Percentiles rank a stretch among this genome's conserved stretches.
Conservation (phyloP, 2,888 invertebrate species). For the Leucoma salicis region DNA sequence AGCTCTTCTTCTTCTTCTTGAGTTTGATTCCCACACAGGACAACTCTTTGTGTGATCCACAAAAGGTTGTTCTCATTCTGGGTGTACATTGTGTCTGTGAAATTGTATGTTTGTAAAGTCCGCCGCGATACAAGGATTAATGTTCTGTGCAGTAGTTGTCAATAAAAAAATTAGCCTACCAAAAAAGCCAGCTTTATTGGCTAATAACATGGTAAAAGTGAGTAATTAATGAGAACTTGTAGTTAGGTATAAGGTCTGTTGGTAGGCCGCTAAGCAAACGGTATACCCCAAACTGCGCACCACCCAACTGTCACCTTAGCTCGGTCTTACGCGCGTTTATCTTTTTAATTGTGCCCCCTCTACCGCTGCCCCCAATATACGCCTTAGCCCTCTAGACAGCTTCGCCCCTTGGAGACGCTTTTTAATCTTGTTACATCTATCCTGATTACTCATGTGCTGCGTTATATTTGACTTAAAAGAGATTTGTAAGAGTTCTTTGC, state of each 20-base stretch:
- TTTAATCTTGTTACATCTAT: slow-evolving; percentile 65
- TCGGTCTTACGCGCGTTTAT: slow-evolving; percentile 75
- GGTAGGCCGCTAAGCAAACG: slow-evolving; percentile 78
- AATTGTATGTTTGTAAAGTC: too few species aligned
- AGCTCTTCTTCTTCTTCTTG: too few species aligned
- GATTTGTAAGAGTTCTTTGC: slow-evolving; percentile 6
- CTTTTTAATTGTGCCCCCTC: slow-evolving; percentile 74
- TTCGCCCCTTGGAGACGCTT: slow-evolving; percentile 35
- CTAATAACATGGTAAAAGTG: background rate
- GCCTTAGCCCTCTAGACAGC: slow-evolving; percentile 13
- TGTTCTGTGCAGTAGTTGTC: too few species aligned
- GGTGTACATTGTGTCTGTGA: too few species aligned
- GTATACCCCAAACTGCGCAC: slow-evolving; percentile 55
- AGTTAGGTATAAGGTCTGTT: slow-evolving; percentile 37
- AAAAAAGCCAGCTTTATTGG: too few species aligned
- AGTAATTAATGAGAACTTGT: background rate
- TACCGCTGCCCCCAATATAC: slow-evolving; percentile 23
- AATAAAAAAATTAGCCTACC: too few species aligned
- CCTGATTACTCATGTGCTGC: slow-evolving; percentile 30
- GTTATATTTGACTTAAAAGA: slow-evolving; percentile 14
- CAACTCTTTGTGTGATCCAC: too few species aligned
- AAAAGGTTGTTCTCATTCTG: too few species aligned
- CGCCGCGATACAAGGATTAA: too few species aligned
- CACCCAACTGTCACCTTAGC: slow-evolving; percentile 64
- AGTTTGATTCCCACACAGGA: too few species aligned